A percentile compares a stretch with the other conserved stretches of the same genome.
These are phyloP conservation scores for Forbesichthys papilliferus DNA, from an alignment of 2,113 vertebrate species.

Conservation along the genomic window DNA sequence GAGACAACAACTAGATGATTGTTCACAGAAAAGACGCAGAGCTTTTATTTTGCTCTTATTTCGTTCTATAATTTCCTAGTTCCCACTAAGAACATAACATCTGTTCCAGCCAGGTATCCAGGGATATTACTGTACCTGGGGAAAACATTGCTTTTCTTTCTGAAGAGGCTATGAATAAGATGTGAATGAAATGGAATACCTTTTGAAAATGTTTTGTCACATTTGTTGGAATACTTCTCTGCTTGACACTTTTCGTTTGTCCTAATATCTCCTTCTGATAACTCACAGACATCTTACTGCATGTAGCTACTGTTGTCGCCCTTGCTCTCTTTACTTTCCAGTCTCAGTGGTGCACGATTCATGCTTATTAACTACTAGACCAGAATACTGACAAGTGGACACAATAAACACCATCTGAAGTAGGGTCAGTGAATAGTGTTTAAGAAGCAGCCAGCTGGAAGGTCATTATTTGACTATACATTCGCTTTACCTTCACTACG, in stretches of 20 bases:
- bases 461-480: constrained; percentile 24
- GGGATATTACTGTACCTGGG: constrained; percentile 20
- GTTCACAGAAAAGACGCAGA: constrained; percentile 43
- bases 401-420: constrained; percentile 8
- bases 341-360: constrained; percentile 3
- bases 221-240: neutral
- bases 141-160: constrained; percentile 27
- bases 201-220: neutral
- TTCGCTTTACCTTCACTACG: constrained; percentile 43
- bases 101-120: constrained; percentile 25
- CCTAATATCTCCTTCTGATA: neutral
- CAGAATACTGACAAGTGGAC: neutral
- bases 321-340: constrained; percentile 11
- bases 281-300: neutral
- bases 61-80: constrained; percentile 50
- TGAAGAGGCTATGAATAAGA: constrained; percentile 8
- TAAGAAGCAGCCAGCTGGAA: constrained; percentile 46
- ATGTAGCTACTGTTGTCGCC: neutral
- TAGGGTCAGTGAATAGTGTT: constrained; percentile 29
- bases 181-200: constrained; percentile 16
- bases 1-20: constrained; percentile 46
- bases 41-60: constrained; percentile 33
- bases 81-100: constrained; percentile 48
- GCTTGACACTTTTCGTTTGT: neutral
- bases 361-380: constrained; percentile 11